These are phyloP conservation scores for Leuctra nigra DNA, from an alignment of 2,888 invertebrate genomes.

Conservation along the genomic window DNA sequence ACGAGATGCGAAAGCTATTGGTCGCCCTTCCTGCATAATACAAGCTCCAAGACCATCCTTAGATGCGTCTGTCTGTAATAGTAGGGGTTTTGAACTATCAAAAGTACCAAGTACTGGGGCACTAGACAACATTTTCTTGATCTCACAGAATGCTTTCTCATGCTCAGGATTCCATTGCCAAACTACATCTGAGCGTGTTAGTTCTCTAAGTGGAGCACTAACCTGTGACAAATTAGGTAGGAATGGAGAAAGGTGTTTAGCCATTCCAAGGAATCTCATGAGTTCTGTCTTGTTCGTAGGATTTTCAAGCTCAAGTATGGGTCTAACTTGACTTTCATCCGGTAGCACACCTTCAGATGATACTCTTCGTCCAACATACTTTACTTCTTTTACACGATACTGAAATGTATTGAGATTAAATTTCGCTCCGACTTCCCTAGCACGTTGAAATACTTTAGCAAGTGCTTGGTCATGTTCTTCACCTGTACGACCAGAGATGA, in stretches of 20 bases:
- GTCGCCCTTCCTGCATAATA: too few species aligned
- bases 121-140: too few species aligned
- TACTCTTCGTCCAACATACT: slow-evolving; percentile 15
- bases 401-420: slow-evolving; percentile 17
- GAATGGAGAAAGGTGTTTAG: slow-evolving; percentile 33
- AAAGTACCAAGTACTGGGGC: too few species aligned
- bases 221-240: slow-evolving; percentile 31
- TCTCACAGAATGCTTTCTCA: slow-evolving; percentile 9
- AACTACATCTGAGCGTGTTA: slow-evolving; percentile 24
- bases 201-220: slow-evolving; percentile 29
- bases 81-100: too few species aligned
- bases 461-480: slow-evolving; percentile 16
- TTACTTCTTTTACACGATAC: neutral
- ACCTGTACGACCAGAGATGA: slow-evolving; percentile 9
- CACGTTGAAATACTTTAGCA: slow-evolving; percentile 9
- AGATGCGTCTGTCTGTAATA: too few species aligned
- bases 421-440: slow-evolving; percentile 5
- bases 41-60: too few species aligned
- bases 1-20: too few species aligned
- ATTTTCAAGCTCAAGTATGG: neutral
- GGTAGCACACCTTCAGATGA: slow-evolving; percentile 5
- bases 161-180: slow-evolving; percentile 19
- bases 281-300: slow-evolving; percentile 32
- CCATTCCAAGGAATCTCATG: slow-evolving; percentile 33
- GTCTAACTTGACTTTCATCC: slow-evolving; percentile 4